phyloP scores from a whole-genome alignment of 2,797 vertebrate genomes.

The Galagoides demidoff region DNA sequence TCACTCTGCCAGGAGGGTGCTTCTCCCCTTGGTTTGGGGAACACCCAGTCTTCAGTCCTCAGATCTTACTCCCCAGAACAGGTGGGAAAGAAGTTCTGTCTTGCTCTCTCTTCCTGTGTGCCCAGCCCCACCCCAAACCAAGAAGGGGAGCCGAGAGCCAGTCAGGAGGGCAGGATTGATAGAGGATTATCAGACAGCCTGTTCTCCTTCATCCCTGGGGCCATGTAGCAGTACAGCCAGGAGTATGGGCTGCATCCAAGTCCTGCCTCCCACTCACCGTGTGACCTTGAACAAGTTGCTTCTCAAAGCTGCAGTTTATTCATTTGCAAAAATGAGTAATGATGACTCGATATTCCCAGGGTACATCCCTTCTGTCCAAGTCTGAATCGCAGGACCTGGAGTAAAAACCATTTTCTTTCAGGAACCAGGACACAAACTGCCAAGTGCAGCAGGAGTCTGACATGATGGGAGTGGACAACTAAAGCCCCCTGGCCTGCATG shows the following conservation, averaged over 20 bases:
- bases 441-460: not conserved
- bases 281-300: not conserved
- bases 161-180: not conserved
- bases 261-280: not conserved
- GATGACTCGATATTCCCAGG: conserved; percentile 11
- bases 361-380: not conserved
- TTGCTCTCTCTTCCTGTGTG: not conserved
- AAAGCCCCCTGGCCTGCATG: not conserved
- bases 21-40: not conserved
- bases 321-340: not conserved
- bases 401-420: conserved; percentile 15
- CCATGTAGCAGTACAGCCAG: accelerated
- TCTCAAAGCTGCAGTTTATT: not conserved
- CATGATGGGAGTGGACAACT: not conserved
- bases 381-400: not conserved
- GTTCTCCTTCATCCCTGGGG: not conserved
- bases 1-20: not conserved
- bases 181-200: not conserved
- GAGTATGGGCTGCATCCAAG: accelerated
- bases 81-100: not conserved
- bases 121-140: not conserved
- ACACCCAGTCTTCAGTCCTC: not conserved
- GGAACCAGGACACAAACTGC: not conserved
- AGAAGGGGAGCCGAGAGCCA: not conserved
- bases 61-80: not conserved